phyloP scores from a whole-genome alignment of 1,140 invertebrate genomes.

The Parapsyche elsis region DNA sequence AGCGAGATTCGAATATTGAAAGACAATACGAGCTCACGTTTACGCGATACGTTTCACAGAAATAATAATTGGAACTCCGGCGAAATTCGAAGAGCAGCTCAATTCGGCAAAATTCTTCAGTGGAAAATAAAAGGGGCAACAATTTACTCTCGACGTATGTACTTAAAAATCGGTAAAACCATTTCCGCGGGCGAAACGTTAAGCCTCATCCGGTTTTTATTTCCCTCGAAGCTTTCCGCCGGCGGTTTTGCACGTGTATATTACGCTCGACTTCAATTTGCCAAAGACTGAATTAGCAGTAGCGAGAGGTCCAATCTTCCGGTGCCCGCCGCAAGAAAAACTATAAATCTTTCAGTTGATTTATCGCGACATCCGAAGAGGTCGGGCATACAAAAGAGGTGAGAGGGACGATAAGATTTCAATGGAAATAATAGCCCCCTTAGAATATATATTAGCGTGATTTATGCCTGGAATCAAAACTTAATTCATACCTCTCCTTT shows the following conservation, averaged over 20 bases:
- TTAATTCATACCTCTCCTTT: neutral
- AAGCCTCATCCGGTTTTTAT: too few relatives aligned
- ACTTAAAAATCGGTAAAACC: too few relatives aligned
- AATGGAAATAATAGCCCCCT: slow-evolving; percentile 25
- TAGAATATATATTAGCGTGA: slow-evolving; percentile 35
- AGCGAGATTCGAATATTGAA: too few relatives aligned
- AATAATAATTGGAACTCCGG: too few relatives aligned
- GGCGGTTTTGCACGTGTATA: neutral
- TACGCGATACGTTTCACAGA: too few relatives aligned
- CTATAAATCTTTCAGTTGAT: slow-evolving; percentile 41
- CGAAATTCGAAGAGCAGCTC: too few relatives aligned
- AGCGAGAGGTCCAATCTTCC: neutral
- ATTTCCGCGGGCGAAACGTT: too few relatives aligned
- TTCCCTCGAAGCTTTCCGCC: too few relatives aligned
- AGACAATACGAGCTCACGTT: too few relatives aligned
- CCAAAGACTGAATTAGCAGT: neutral
- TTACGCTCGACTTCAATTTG: neutral
- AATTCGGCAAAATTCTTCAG: too few relatives aligned
- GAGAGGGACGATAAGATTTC: slow-evolving; percentile 30
- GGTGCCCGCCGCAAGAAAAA: neutral
- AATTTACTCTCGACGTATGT: too few relatives aligned
- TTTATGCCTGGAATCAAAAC: slow-evolving; percentile 34
- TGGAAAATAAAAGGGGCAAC: too few relatives aligned
- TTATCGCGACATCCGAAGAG: slow-evolving; percentile 28
- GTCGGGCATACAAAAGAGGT: slow-evolving; percentile 29